Conservation (phyloP, 23 tunicate genomes). For the Corella eumyota region DNA sequence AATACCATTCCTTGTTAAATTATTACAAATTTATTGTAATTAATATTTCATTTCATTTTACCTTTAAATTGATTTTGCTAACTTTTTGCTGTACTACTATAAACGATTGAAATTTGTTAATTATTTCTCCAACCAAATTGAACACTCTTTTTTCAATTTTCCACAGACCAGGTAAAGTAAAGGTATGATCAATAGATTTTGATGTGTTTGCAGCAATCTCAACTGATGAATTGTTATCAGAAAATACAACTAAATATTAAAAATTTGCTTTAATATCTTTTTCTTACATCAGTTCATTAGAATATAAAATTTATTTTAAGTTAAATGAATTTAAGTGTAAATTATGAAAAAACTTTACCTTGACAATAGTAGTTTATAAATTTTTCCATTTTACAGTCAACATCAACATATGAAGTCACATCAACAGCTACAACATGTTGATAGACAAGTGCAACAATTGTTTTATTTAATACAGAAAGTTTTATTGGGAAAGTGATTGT, state of each 20-base stretch:
- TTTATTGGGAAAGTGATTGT: too few relatives aligned
- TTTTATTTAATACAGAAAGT: too few relatives aligned
- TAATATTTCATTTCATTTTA: neutral
- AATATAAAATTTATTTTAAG: too few relatives aligned
- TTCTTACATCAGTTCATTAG: too few relatives aligned
- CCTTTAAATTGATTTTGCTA: neutral
- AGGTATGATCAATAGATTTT: neutral
- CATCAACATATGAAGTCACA: too few relatives aligned
- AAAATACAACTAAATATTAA: neutral
- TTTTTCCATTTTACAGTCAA: too few relatives aligned
- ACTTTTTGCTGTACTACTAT: conserved; percentile 22
- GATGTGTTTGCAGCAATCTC: conserved; percentile 1
- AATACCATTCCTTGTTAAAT: neutral
- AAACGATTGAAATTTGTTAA: conserved; percentile 1
- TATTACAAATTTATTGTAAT: neutral
- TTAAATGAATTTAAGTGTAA: too few relatives aligned
- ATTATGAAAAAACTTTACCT: too few relatives aligned
- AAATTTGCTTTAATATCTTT: too few relatives aligned
- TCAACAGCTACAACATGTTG: too few relatives aligned
- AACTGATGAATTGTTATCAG: neutral
- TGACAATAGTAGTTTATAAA: too few relatives aligned
- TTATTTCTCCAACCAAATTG: neutral
- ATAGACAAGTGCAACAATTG: too few relatives aligned
- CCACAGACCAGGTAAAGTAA: conserved; percentile 19
- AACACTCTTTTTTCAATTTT: neutral